Evolutionary conservation across 2,797 vertebrate genomes (phyloP).

Genomic region (Notoglanidium macrostoma): DNA sequence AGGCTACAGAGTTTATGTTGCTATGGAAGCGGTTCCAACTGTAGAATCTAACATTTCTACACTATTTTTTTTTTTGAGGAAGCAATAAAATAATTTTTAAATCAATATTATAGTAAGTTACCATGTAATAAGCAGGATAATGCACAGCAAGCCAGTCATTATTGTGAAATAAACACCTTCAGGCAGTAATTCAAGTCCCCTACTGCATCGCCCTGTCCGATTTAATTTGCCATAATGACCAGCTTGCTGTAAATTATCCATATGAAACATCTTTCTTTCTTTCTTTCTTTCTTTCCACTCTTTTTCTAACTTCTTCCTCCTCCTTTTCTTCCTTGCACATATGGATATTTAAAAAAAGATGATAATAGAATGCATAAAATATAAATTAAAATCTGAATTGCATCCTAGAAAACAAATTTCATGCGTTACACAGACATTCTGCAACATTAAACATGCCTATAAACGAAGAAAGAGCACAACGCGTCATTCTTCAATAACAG

Average conservation of each 20-base stretch:
- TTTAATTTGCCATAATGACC: too few relatives aligned
- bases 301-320: background rate
- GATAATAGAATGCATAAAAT: background rate
- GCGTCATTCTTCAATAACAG: background rate
- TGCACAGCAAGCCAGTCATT: too few relatives aligned
- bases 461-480: background rate
- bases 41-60: background rate
- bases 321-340: background rate
- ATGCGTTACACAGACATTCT: background rate
- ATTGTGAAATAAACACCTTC: too few relatives aligned
- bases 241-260: too few relatives aligned
- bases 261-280: background rate
- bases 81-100: too few relatives aligned
- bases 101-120: too few relatives aligned
- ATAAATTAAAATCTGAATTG: background rate
- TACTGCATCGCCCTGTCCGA: too few relatives aligned
- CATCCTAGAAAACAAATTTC: background rate
- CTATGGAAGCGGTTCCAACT: too few relatives aligned
- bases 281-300: background rate
- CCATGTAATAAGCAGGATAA: too few relatives aligned
- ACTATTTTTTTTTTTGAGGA: too few relatives aligned
- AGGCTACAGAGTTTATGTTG: too few relatives aligned
- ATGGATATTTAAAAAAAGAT: background rate
- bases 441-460: background rate
- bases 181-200: too few relatives aligned